A percentile compares a stretch with the other conserved stretches of the same genome.
phyloP scores from a whole-genome alignment of 2,888 invertebrate genomes.

The Pseudococcus jackbeardsleyi region DNA sequence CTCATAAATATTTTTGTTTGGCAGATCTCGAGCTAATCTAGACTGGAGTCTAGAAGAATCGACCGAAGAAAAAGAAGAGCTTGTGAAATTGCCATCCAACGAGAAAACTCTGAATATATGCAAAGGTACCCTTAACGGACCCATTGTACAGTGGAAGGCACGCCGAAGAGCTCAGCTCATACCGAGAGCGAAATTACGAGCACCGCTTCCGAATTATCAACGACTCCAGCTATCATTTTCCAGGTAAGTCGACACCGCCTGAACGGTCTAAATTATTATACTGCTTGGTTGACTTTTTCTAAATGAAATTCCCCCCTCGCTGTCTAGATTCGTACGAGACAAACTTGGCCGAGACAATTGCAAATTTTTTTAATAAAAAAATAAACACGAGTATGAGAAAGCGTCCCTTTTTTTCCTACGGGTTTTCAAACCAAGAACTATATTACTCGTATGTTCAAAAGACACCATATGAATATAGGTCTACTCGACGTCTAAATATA shows the following conservation, averaged over 20 bases:
- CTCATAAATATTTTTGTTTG: neutral
- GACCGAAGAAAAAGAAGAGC: slow-evolving; percentile 60
- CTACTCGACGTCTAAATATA: neutral
- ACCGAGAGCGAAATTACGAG: slow-evolving; percentile 62
- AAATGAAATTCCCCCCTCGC: slow-evolving; percentile 16
- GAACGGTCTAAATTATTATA: neutral
- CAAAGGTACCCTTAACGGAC: slow-evolving; percentile 48
- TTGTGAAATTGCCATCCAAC: slow-evolving; percentile 40
- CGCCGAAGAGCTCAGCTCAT: slow-evolving; percentile 63
- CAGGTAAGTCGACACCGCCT: slow-evolving; percentile 53
- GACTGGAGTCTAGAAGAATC: slow-evolving; percentile 60
- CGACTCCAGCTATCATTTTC: slow-evolving; percentile 54
- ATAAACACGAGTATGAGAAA: neutral
- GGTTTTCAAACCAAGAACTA: neutral
- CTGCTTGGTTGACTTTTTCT: slow-evolving; percentile 35
- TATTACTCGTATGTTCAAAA: neutral
- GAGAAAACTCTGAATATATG: slow-evolving; percentile 41
- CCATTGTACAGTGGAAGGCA: slow-evolving; percentile 58
- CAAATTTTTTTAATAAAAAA: slow-evolving; percentile 44
- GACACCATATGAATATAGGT: neutral
- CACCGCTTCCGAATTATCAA: slow-evolving; percentile 60
- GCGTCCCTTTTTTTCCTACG: neutral
- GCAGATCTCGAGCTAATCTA: slow-evolving; percentile 47
- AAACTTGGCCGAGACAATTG: slow-evolving; percentile 7
- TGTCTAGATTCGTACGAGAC: neutral